Evolutionary conservation across 2,888 invertebrate genomes (phyloP).

Genomic region (Disparrhopalites patrizii): DNA sequence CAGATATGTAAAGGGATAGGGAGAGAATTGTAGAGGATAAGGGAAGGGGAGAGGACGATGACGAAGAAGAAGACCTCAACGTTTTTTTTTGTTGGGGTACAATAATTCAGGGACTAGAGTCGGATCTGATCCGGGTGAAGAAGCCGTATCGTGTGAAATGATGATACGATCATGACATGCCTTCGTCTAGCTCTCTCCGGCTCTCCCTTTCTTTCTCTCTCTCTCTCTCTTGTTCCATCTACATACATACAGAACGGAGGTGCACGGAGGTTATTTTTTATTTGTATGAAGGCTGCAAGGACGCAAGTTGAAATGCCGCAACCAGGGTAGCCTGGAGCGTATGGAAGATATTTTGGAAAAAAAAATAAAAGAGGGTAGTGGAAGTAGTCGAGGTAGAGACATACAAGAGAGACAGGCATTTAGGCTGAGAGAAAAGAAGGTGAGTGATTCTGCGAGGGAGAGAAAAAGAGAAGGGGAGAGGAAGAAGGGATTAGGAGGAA

Average conservation of each 20-base stretch:
- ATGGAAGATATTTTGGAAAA: neutral
- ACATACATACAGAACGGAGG: neutral
- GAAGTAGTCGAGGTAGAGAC: neutral
- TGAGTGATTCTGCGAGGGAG: too few relatives aligned
- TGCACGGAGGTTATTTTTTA: neutral
- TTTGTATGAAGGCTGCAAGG: neutral
- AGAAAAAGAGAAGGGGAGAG: too few relatives aligned
- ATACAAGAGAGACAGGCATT: too few relatives aligned
- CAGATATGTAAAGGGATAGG: too few relatives aligned
- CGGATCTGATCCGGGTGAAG: neutral
- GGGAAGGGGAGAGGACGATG: too few relatives aligned
- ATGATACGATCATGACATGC: neutral
- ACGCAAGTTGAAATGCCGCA: too few relatives aligned
- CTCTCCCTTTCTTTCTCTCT: neutral
- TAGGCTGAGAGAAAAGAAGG: too few relatives aligned
- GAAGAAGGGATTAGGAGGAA: too few relatives aligned
- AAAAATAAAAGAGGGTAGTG: neutral
- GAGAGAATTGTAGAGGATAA: too few relatives aligned
- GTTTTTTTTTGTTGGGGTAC: neutral
- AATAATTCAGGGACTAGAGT: neutral
- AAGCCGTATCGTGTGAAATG: constrained; percentile 14
- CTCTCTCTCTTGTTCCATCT: too few relatives aligned
- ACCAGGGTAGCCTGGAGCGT: neutral
- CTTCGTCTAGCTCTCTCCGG: neutral
- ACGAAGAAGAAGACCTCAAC: neutral